Evolutionary conservation across 1,140 invertebrate species (phyloP), one percentile per base, ranked within the genome.

Genomic region (Ericerus pela): DNA sequence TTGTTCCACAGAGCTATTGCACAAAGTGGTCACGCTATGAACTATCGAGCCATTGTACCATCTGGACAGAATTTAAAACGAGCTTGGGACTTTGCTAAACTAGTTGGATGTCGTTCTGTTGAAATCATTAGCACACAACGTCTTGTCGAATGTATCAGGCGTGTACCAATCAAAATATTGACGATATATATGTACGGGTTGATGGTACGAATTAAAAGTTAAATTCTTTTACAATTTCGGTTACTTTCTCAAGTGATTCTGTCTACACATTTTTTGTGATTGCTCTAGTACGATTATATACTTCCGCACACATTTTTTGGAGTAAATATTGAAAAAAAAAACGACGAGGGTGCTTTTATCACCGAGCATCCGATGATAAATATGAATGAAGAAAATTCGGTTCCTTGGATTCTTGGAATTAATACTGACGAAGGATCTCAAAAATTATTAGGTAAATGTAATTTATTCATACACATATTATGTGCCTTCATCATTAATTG

Each of bases 1-100:
- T 66, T 82, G 51, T 81, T 84, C 63, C 65, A 78, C 64, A 74
- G 78, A 37, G 85, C 80, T 2, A 81, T 91, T 43, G 79, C 87
- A 0, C 77, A 82, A 68, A 88, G 85, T 64, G 88, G 87, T 2
- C 41, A 47, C 4, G 10, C 41, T 4, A 20, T 47, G 41, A 47
- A 47, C 14, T 47, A 14, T 24, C 22, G 41, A 16, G 12, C 41
- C 4, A 38, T 38, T 22, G 20, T 47, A 22, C 41, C 41, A 20
- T 12, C 22, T 24, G 36, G 36, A 14, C 5, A 5, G 14, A 38
- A 18, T 18, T 5, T 38, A 38, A 16, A 14, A n/a, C 4, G 36
- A 38, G 36, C 36, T 6, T 47, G 41, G 41, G 20, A 8, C 4
- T 4, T 47, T 10, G 41, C 41, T 14, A 47, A 14, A 47, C 3